Evolutionary conservation across 2,113 vertebrate genomes (phyloP), one percentile per base, ranked within the genome.

Genomic region (Columbina picui): DNA sequence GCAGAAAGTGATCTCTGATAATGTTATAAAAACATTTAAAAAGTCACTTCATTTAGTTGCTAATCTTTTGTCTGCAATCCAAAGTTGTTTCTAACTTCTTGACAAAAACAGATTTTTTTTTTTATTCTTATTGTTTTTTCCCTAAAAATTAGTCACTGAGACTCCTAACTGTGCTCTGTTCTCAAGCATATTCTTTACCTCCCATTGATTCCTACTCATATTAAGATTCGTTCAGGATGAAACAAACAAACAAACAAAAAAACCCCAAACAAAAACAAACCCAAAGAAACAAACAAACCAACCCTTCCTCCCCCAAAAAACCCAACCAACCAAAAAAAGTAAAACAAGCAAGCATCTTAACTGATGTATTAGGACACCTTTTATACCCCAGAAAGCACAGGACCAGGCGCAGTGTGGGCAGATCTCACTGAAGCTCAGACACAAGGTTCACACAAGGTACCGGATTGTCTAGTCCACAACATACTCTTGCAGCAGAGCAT

Each of bases 1-100:
- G 67, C 23, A 49, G 75, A 77, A 84, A 90, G 36, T 38, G 27
- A 57, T 70, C 56, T 84, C 29, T 49, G 69, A 94, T 74, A 82
- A 93, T 61, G 53, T 78, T 89, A 84, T 16, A 80, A 93, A 90
- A 95, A 64, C 34, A 75, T 64, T 90, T 86, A 29, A 77, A 9
- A 90, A 68, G 8, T 45, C 16, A 89, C n/a, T 75, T 92, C 27
- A 78, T 57, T 84, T 93, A 87, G 39, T 29, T 41, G 25, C 21
- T 92, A 55, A 84, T 53, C 41, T 92, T 90, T 74, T 56, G 55
- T 75, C 49, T 36, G 69, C 41, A 89, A 67, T 57, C 43, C 36
- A 81, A 75, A 69, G 32, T 53, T 70, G 26, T 85, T 96, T 88
- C 26, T 87, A 83, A 89, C 38, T 60, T 91, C 74, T 61, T 67